These are phyloP conservation scores for Lasioglossum morio DNA, from an alignment of 2,888 invertebrate genomes.

Conservation along the genomic window DNA sequence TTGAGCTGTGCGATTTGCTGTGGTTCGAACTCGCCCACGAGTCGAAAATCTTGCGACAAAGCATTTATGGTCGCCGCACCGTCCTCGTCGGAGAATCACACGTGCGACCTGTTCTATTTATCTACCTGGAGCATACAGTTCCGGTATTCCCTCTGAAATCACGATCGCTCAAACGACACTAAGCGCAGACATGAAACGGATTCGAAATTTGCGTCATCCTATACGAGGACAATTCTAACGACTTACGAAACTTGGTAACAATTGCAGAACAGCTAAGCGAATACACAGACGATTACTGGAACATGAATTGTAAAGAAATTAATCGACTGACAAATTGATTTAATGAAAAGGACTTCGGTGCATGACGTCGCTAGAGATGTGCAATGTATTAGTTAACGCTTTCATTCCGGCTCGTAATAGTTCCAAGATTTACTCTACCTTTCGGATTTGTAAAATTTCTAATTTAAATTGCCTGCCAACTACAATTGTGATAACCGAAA, in stretches of 20 bases:
- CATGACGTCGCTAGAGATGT: no score
- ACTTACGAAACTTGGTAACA: conserved; percentile 23
- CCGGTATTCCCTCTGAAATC: conserved; percentile 15
- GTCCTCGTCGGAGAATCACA: conserved; percentile 23
- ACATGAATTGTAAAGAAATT: neutral
- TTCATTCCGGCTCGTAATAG: no score
- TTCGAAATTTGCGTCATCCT: conserved; percentile 15
- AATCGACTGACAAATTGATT: neutral
- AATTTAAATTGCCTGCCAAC: no score
- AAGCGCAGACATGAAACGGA: neutral
- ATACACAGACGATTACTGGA: neutral
- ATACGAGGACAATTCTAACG: conserved; percentile 21
- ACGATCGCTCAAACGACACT: neutral
- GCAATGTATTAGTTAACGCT: no score
- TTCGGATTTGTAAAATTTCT: no score
- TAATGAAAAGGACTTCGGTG: no score
- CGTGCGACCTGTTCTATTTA: conserved; percentile 27
- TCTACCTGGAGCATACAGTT: conserved; percentile 19
- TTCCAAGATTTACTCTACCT: no score
- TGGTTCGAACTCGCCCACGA: conserved; percentile 8
- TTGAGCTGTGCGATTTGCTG: conserved; percentile 17
- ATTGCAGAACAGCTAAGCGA: neutral
- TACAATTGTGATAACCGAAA: no score
- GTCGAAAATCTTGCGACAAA: neutral
- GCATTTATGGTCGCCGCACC: neutral